These are phyloP conservation scores for Leptinotarsa tumamoca DNA, from an alignment of 2,888 invertebrate species.

Conservation along the genomic window DNA sequence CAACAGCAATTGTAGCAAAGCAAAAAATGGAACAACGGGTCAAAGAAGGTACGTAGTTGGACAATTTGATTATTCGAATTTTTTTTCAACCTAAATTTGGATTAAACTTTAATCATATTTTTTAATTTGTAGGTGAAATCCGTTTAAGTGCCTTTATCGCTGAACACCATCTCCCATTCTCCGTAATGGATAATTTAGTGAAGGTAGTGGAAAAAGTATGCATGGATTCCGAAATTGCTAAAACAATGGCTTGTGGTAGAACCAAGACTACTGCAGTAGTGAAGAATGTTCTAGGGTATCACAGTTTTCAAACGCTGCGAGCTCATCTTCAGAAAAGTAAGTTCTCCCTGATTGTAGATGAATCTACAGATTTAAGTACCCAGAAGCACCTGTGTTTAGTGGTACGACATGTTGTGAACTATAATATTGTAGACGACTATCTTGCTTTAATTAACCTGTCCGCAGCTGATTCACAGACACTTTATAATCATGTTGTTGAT, in stretches of 20 bases:
- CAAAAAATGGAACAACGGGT: conserved; percentile 1
- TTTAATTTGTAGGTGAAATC: neutral
- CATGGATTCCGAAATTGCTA: neutral
- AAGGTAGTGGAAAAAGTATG: neutral
- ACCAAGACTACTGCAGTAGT: neutral
- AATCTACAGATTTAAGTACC: conserved; percentile 1
- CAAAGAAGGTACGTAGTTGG: neutral
- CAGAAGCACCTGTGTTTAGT: conserved; percentile 1
- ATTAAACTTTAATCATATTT: neutral
- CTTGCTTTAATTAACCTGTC: neutral
- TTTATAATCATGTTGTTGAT: neutral
- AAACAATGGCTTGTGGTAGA: conserved; percentile 1
- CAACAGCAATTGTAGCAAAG: conserved; percentile 1
- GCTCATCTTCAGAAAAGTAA: conserved; percentile 1
- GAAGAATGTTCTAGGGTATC: conserved; percentile 1
- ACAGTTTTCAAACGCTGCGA: neutral
- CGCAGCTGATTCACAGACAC: neutral
- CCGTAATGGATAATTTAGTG: neutral
- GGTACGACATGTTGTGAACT: conserved; percentile 1
- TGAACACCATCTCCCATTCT: neutral
- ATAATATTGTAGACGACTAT: conserved; percentile 5
- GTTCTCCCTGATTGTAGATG: neutral
- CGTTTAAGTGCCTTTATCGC: neutral
- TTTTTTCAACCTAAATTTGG: neutral
- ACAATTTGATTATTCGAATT: neutral